Evolutionary conservation across 2,888 invertebrate species (phyloP), one percentile per base, ranked within the genome.

Genomic region (Campoplex nolae): DNA sequence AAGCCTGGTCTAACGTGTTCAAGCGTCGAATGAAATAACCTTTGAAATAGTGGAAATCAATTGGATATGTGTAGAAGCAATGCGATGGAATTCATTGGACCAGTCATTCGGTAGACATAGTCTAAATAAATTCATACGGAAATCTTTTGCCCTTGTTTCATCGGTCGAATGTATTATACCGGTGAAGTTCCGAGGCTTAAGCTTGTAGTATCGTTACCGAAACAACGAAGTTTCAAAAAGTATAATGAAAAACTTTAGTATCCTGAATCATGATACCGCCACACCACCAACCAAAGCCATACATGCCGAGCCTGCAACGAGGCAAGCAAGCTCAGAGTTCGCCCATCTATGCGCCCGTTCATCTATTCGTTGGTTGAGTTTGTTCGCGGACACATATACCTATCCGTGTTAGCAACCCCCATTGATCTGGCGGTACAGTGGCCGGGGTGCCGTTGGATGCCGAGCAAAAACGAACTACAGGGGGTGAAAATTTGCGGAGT

Each of bases 401-500:
- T 92, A 93, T 92, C 86, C 92, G 93, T 93, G 94, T 94, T 94
- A 94, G 94, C 94, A 94, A 93, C 93, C 93, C 80, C 93, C 94
- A 94, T 94, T 94, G 94, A 94, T 94, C 94, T 94, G 94, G 91
- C 92, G 92, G 93, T 92, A 78, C 81, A 74, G 80, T 81, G 83
- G 84, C 80, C 77, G 83, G 83, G 86, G 86, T 86, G 87, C 77
- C 78, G 87, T 79, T 87, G 93, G 92, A 92, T 92, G 93, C 92
- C 92, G 79, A 84, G 93, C 92, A 93, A 93, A 93, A 93, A 93
- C 93, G 93, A 92, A 92, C 92, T 86, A 70, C 48, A 71, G 84
- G 85, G 77, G 73, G 88, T 92, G 92, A 92, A 93, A 93, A 92
- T 93, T 93, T 93, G 92, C 92, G 92, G 92, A 93, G 92, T 91